Conservation (phyloP, 2,888 invertebrate species). For the Apamea crenata region DNA sequence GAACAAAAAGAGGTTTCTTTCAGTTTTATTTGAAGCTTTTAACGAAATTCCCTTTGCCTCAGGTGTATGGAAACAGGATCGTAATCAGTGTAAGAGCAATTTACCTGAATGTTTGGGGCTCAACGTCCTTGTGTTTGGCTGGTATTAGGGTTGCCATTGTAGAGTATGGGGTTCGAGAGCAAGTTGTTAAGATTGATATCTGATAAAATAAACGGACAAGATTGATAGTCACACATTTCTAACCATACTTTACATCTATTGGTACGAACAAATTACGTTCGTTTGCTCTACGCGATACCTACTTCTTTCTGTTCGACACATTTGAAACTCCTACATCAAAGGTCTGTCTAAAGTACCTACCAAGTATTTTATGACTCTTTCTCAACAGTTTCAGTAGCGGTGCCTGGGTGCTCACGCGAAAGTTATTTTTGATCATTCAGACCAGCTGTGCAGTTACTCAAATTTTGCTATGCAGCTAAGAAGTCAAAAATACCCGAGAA, state of each 20-base stretch:
- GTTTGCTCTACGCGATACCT: background rate
- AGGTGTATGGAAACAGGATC: conserved; percentile 32
- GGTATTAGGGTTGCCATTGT: conserved; percentile 42
- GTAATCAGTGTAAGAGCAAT: conserved; percentile 61
- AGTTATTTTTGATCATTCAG: background rate
- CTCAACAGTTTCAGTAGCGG: background rate
- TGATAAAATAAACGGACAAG: background rate
- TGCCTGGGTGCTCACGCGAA: background rate
- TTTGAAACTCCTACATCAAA: background rate
- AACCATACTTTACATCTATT: background rate
- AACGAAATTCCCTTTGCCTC: conserved; percentile 51
- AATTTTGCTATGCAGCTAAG: background rate
- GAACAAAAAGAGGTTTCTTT: background rate
- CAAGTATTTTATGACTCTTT: background rate
- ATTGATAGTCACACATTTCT: background rate
- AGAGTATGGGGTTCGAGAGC: background rate
- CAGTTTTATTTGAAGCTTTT: conserved; percentile 32
- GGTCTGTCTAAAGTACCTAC: background rate
- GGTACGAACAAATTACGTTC: background rate
- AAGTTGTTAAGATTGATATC: conserved; percentile 4
- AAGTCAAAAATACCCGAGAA: background rate
- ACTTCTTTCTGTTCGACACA: background rate
- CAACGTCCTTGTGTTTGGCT: conserved; percentile 19
- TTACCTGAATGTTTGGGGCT: conserved; percentile 49
- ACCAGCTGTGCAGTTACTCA: background rate